These are phyloP conservation scores for Diadophis punctatus DNA, from an alignment of 2,113 vertebrate species.

Conservation along the genomic window DNA sequence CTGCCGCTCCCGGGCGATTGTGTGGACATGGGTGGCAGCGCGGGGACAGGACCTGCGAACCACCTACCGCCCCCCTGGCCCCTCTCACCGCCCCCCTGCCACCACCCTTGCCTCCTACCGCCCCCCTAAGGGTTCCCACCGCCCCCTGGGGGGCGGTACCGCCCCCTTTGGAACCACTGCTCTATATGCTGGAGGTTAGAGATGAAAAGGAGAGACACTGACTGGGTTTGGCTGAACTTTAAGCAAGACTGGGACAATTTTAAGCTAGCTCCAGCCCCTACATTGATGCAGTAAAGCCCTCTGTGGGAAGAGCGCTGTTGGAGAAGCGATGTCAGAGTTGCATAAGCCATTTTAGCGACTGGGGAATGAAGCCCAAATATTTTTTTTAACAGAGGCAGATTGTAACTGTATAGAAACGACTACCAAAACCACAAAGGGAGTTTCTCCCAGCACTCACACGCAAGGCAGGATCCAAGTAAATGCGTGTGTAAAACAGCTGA, in stretches of 20 bases:
- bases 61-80: too few species aligned
- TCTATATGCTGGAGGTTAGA: background rate
- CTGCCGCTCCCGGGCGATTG: too few species aligned
- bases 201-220: background rate
- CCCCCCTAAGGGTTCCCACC: too few species aligned
- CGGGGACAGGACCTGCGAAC: too few species aligned
- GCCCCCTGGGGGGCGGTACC: too few species aligned
- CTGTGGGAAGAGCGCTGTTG: background rate
- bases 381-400: background rate
- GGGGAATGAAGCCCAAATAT: background rate
- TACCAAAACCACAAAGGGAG: background rate
- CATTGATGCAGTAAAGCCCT: background rate
- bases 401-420: background rate
- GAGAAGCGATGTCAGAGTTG: background rate
- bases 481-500: slow-evolving; percentile 74
- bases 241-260: background rate
- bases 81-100: too few species aligned
- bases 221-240: background rate
- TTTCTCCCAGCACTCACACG: slow-evolving; percentile 54
- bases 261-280: background rate
- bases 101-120: too few species aligned
- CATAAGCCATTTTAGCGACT: background rate
- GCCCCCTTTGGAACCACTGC: too few species aligned
- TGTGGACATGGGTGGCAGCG: too few species aligned
- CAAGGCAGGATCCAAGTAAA: slow-evolving; percentile 72